Evolutionary conservation across 2,797 vertebrate genomes (phyloP), one percentile per base, ranked within the genome.

Genomic region (Poliocrania exsul): DNA sequence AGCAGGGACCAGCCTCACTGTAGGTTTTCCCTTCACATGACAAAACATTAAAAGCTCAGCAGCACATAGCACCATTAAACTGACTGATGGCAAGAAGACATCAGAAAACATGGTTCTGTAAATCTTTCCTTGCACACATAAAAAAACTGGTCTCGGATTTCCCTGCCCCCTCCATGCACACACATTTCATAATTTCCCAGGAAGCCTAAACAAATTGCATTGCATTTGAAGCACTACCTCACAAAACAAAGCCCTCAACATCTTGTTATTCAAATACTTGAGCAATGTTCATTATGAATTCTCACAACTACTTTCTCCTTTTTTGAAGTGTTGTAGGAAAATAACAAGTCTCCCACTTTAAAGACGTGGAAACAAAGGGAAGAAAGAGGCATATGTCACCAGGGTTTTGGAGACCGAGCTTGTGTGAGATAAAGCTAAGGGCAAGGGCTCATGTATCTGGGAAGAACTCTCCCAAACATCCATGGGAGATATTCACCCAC

Each of bases 61-160:
- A 85, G 81, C 71, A 28, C 11, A 3, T 42, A 80, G 72, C 65
- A 51, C 72, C 50, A n/a, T 96, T 97, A 94, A 96, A 91, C 91
- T 93, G 94, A 96, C 65, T 61, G 94, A 95, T 89, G 84, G 88
- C 72, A 92, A 92, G 72, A 77, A 71, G 57, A 72, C 11, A 0
- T 93, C 94, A 96, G 91, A 93, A 93, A 95, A 83, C 57, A 58
- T 0, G 0, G 57, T 71, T 91, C 71, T 53, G 75, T 87, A 95
- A 93, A 94, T 78, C 90, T 94, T 83, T 81, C 88, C 84, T 67
- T 50, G 40, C 46, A 51, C 57, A 17, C 66, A 80, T 57, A 31
- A 61, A 71, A 93, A 94, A 92, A 28, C 37, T 56, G n/a, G 57
- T 71, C 75, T 92, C 86, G 54, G 21, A 33, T 89, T 95, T 82